Base-by-base conservation (phyloP, 2,888 invertebrate genomes). In the Leptinotarsa juncta region DNA sequence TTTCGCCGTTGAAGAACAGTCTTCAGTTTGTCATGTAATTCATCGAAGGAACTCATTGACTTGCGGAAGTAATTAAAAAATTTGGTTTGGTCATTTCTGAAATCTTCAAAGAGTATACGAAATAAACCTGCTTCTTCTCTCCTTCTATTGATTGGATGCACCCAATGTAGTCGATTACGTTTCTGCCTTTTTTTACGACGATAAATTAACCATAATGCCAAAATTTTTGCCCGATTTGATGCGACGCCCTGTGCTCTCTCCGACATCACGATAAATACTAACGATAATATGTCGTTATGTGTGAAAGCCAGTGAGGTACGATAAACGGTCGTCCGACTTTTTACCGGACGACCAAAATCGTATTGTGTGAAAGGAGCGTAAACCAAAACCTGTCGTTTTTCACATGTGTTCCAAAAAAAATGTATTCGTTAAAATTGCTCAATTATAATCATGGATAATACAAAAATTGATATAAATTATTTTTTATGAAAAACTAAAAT, bases 261-360 rank as follows among this genome's bases (percentile, higher is more conserved):
- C 32, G 32, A 32, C 32, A 32, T 32, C 5, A 32, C 32, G 32
- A 32, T 32, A 32, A 32, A 32, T 32, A 32, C 32, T 7, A 32
- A 32, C 32, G 32, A 32, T 32, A 32, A 32, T 32, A 32, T 32
- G 32, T 32, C 32, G 32, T 32, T 32, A 32, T 32, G 32, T 32
- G 32, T 32, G 32, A 32, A 32, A 32, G 32, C 32, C 32, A 32
- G 32, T 32, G 20, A 26, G 26, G 3, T 50, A 50, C 50, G 50
- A 50, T 50, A 50, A 50, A 50, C 50, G 55, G 69, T 69, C 69
- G 69, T 69, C 55, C 69, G 69, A 69, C 69, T 55, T 53, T 68
- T 69, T 69, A 55, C 55, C 69, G 69, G 55, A 69, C 69, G 69
- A 69, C 55, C 69, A 55, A 12, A 69, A 55, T 69, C 65, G 65